Conservation (phyloP, 2,797 vertebrate species). For the Alosa sapidissima region DNA sequence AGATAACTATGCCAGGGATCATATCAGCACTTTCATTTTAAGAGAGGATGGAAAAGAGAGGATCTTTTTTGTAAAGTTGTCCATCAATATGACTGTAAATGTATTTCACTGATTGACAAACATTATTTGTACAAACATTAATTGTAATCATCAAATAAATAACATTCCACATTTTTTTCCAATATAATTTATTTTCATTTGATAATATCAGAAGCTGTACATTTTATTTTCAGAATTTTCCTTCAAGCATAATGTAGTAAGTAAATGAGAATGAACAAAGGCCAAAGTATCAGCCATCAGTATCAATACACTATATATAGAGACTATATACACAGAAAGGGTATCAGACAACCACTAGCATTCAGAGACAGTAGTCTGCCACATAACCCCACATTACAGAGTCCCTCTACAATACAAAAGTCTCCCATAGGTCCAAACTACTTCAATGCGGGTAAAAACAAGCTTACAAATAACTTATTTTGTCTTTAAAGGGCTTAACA, state of each 20-base stretch:
- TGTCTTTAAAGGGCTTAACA: slow-evolving; percentile 18
- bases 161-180: slow-evolving; percentile 22
- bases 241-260: slow-evolving; percentile 55
- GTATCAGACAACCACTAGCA: slow-evolving; percentile 44
- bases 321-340: slow-evolving; percentile 51
- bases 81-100: background rate
- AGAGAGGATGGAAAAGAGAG: background rate
- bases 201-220: slow-evolving; percentile 54
- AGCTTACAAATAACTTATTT: slow-evolving; percentile 33
- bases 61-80: slow-evolving; percentile 10
- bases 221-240: slow-evolving; percentile 47
- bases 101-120: background rate
- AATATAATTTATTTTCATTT: slow-evolving; percentile 51
- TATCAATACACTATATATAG: slow-evolving; percentile 48
- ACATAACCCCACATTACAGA: slow-evolving; percentile 29
- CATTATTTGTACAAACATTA: background rate
- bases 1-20: slow-evolving; percentile 27
- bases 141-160: background rate
- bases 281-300: slow-evolving; percentile 50
- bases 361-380: slow-evolving; percentile 32
- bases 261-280: slow-evolving; percentile 48
- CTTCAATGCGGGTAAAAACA: slow-evolving; percentile 29
- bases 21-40: slow-evolving; percentile 35
- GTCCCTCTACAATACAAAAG: slow-evolving; percentile 28
- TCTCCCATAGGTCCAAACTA: slow-evolving; percentile 6